These are phyloP conservation scores for Drosophila nr. fundita DNA, from an alignment of 2,888 invertebrate species.

Conservation along the genomic window DNA sequence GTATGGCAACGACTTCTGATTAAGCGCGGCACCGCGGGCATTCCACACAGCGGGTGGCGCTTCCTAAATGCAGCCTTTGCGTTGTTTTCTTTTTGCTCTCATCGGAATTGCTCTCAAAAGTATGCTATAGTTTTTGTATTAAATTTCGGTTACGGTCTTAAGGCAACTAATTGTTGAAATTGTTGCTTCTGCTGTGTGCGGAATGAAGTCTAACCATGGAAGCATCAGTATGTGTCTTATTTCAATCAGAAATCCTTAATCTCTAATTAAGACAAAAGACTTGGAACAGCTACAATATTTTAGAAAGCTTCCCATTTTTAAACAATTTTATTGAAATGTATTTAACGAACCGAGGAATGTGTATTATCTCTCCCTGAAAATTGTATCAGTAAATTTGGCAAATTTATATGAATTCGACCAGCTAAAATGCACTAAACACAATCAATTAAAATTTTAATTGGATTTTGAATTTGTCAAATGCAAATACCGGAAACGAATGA, in stretches of 20 bases:
- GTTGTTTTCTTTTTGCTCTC: constrained; percentile 11
- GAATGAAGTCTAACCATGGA: background rate
- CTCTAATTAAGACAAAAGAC: background rate
- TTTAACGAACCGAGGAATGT: background rate
- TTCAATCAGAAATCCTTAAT: background rate
- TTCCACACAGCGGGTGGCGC: constrained; percentile 34
- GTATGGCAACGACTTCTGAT: constrained; percentile 60
- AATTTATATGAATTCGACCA: constrained; percentile 7
- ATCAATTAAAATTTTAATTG: constrained; percentile 45
- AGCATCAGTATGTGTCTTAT: background rate
- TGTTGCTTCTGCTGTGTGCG: background rate
- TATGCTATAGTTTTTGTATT: constrained; percentile 54
- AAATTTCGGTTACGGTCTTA: constrained; percentile 12
- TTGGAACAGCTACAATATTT: background rate
- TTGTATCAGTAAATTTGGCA: background rate
- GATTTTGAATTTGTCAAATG: constrained; percentile 29
- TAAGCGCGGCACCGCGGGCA: constrained; percentile 68
- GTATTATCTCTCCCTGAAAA: background rate
- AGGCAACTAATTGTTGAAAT: constrained; percentile 5
- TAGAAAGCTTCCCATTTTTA: background rate
- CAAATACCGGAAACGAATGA: constrained; percentile 26
- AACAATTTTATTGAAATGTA: background rate
- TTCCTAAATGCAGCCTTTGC: constrained; percentile 18
- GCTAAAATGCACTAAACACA: constrained; percentile 13
- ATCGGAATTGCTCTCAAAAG: constrained; percentile 45